phyloP scores from a whole-genome alignment of 2,888 invertebrate species.

The Lucinisca nassula region DNA sequence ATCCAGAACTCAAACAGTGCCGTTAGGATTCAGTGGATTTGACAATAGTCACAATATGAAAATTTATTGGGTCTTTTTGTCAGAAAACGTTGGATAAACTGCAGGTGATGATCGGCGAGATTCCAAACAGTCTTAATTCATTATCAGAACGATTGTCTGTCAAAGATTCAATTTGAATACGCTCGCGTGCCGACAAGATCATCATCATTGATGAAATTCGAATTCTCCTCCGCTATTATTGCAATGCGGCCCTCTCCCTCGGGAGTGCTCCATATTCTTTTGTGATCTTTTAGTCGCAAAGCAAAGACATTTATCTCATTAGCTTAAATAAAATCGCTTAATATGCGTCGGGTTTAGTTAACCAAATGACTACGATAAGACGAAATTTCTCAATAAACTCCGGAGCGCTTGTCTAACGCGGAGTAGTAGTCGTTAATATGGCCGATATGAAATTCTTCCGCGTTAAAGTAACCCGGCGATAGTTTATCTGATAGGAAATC shows the following conservation, averaged over 20 bases:
- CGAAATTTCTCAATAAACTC: conserved; percentile 47
- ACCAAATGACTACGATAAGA: conserved; percentile 66
- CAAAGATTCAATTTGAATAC: conserved; percentile 67
- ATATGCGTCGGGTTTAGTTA: conserved; percentile 64
- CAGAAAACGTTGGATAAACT: conserved; percentile 53
- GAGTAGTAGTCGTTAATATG: conserved; percentile 68
- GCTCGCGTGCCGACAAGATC: conserved; percentile 62
- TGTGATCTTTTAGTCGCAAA: conserved; percentile 63
- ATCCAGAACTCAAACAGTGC: conserved; percentile 62
- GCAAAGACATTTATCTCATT: conserved; percentile 66
- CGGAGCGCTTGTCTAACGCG: conserved; percentile 53
- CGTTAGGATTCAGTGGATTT: conserved; percentile 51
- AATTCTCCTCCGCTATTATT: conserved; percentile 41
- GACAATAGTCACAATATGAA: conserved; percentile 69
- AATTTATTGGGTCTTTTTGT: conserved; percentile 71
- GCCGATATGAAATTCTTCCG: conserved; percentile 59
- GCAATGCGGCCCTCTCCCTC: conserved; percentile 51
- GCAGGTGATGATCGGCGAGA: conserved; percentile 51
- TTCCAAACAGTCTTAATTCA: conserved; percentile 34
- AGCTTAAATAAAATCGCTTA: conserved; percentile 62
- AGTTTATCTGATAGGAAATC: conserved; percentile 77
- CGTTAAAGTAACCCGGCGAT: conserved; percentile 45
- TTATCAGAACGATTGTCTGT: conserved; percentile 62
- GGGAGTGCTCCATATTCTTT: conserved; percentile 64
- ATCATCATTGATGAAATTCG: conserved; percentile 55